A percentile compares a stretch with the other conserved stretches of the same genome.
Conservation (phyloP, 2,113 vertebrate genomes). For the Albula glossodonta region DNA sequence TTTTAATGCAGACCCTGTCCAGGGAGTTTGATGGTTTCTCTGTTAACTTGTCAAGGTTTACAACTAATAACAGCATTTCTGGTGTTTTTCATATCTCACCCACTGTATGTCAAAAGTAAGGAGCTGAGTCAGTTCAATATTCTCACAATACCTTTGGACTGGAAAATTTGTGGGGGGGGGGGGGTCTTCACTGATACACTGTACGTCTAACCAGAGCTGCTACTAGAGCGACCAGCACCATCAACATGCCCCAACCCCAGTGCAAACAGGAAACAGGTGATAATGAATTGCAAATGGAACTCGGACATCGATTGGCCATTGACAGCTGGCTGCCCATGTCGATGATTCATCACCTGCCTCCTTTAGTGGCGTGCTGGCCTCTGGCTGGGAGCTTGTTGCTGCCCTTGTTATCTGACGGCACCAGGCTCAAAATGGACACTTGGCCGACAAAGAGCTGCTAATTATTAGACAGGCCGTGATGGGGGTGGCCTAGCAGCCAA, state of each 20-base stretch:
- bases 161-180: not conserved
- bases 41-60: not conserved
- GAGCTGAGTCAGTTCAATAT: not conserved
- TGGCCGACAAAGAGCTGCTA: slow-evolving; percentile 59
- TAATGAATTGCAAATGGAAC: slow-evolving; percentile 81
- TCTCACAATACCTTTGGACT: not conserved
- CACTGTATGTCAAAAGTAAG: not conserved
- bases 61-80: not conserved
- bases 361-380: slow-evolving; percentile 71
- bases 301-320: slow-evolving; percentile 75
- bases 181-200: not conserved
- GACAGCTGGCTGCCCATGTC: slow-evolving; percentile 68
- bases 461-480: slow-evolving; percentile 75
- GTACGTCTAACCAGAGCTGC: not conserved
- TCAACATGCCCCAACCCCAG: no score
- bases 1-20: not conserved
- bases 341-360: slow-evolving; percentile 71
- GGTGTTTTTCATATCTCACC: not conserved
- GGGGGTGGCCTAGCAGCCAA: slow-evolving; percentile 72
- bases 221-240: no score
- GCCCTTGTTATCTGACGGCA: slow-evolving; percentile 74
- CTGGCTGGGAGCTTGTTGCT: slow-evolving; percentile 75
- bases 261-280: slow-evolving; percentile 46
- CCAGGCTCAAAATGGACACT: slow-evolving; percentile 56
- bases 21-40: not conserved